Conservation (phyloP, 2,113 vertebrate genomes). For the Cyprinodon tularosa region DNA sequence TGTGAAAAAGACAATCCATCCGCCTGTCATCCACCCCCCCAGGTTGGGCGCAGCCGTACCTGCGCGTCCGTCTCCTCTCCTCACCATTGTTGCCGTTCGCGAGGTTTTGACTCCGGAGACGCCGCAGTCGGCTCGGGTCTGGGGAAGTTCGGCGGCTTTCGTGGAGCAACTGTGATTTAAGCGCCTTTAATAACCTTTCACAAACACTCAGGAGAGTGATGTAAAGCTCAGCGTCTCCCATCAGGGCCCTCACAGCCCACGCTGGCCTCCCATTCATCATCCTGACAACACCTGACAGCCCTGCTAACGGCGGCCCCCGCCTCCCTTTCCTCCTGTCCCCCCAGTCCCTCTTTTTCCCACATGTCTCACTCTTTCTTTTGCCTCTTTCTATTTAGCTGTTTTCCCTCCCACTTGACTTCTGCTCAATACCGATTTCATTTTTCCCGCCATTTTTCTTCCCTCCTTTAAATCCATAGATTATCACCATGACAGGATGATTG, state of each 20-base stretch:
- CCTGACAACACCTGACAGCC: conserved; percentile 68
- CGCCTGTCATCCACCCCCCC: conserved; percentile 35
- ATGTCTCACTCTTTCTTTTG: conserved; percentile 39
- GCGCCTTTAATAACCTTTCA: conserved; percentile 80
- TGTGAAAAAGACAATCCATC: conserved; percentile 49
- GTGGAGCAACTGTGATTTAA: conserved; percentile 68
- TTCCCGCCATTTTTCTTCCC: conserved; percentile 11
- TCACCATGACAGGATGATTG: conserved; percentile 2
- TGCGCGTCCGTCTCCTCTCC: not conserved
- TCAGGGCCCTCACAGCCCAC: conserved; percentile 67
- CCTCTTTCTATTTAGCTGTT: conserved; percentile 42
- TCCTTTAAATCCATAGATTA: not conserved
- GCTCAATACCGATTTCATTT: conserved; percentile 21
- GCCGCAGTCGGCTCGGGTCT: conserved; percentile 27
- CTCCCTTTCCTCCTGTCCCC: conserved; percentile 33
- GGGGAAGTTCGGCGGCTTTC: conserved; percentile 60
- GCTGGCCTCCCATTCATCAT: conserved; percentile 73
- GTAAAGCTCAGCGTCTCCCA: conserved; percentile 68
- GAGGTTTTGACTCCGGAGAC: conserved; percentile 5
- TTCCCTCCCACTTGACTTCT: conserved; percentile 27
- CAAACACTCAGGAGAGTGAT: conserved; percentile 76
- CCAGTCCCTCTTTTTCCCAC: conserved; percentile 50
- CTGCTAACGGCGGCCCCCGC: conserved; percentile 34
- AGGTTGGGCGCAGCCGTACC: conserved; percentile 6
- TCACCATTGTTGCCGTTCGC: conserved; percentile 4